Conservation (phyloP, 2,113 vertebrate genomes). For the Paraplagusia blochii region DNA sequence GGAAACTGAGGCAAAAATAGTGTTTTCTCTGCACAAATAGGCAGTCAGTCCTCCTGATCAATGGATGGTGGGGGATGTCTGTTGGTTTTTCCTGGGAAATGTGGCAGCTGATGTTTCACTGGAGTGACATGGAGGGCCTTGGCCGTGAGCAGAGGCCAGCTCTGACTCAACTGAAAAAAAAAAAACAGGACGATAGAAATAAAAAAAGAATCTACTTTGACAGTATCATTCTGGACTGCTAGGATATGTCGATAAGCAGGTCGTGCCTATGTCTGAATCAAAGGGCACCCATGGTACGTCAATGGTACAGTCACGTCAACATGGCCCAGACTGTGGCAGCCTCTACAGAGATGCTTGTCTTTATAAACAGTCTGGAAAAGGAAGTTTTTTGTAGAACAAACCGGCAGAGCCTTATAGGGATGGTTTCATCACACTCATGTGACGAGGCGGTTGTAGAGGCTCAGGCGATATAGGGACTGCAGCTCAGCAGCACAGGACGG, state of each 20-base stretch:
- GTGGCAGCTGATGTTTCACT: slow-evolving; percentile 55
- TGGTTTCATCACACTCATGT: slow-evolving; percentile 52
- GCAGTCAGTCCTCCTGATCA: slow-evolving; percentile 32
- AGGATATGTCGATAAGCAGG: slow-evolving; percentile 12
- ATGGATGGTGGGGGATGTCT: slow-evolving; percentile 42
- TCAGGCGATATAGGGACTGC: slow-evolving; percentile 37
- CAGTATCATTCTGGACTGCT: slow-evolving; percentile 46
- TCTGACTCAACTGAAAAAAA: slow-evolving; percentile 40
- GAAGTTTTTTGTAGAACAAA: slow-evolving; percentile 16
- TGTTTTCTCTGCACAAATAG: slow-evolving; percentile 19
- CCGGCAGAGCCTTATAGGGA: slow-evolving; percentile 43
- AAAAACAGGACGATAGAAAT: too few relatives aligned
- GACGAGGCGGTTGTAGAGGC: slow-evolving; percentile 22
- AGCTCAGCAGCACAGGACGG: slow-evolving; percentile 54
- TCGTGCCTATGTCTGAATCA: slow-evolving; percentile 26
- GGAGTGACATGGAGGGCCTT: slow-evolving; percentile 33
- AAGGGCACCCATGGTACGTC: slow-evolving; percentile 18
- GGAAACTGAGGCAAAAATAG: slow-evolving; percentile 31
- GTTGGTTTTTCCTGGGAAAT: slow-evolving; percentile 58
- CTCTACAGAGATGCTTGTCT: slow-evolving; percentile 21
- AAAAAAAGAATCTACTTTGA: slow-evolving; percentile 29
- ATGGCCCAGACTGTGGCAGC: slow-evolving; percentile 40
- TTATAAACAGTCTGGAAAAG: slow-evolving; percentile 7
- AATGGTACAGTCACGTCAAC: slow-evolving; percentile 54
- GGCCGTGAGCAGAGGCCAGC: slow-evolving; percentile 64